These are phyloP conservation scores for Cephalotes varians DNA, from an alignment of 2,888 invertebrate genomes.

Conservation along the genomic window DNA sequence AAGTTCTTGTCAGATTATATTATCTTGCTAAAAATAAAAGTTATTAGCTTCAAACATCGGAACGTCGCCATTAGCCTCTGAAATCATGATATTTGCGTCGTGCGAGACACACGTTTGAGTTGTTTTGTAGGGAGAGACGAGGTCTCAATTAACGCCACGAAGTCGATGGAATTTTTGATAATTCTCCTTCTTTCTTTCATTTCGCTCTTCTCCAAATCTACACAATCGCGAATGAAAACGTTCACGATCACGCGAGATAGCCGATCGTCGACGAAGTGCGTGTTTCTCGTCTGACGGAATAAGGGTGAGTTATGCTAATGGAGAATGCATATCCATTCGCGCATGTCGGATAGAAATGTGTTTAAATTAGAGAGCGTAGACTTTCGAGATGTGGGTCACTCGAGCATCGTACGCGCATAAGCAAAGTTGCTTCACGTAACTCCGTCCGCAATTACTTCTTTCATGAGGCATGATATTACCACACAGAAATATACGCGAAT, in stretches of 20 bases:
- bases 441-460: constrained; percentile 27
- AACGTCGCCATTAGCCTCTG: background rate
- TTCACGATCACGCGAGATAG: background rate
- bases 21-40: background rate
- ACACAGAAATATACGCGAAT: constrained; percentile 51
- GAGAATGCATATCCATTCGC: background rate
- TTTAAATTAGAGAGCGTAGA: constrained; percentile 22
- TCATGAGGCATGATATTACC: background rate
- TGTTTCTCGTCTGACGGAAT: background rate
- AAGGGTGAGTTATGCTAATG: constrained; percentile 23
- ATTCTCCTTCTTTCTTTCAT: background rate
- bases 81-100: background rate
- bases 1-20: constrained; percentile 14
- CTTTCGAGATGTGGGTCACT: constrained; percentile 36
- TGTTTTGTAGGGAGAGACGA: constrained; percentile 22
- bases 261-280: background rate
- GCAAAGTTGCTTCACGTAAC: constrained; percentile 15
- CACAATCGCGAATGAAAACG: constrained; percentile 5
- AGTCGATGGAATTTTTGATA: constrained; percentile 38
- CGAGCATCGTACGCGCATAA: constrained; percentile 18
- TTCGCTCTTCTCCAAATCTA: background rate
- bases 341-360: background rate
- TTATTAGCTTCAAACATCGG: background rate
- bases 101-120: background rate
- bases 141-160: constrained; percentile 28